Conservation (phyloP, 1,140 invertebrate species). For the Pseudoatta argentina region DNA sequence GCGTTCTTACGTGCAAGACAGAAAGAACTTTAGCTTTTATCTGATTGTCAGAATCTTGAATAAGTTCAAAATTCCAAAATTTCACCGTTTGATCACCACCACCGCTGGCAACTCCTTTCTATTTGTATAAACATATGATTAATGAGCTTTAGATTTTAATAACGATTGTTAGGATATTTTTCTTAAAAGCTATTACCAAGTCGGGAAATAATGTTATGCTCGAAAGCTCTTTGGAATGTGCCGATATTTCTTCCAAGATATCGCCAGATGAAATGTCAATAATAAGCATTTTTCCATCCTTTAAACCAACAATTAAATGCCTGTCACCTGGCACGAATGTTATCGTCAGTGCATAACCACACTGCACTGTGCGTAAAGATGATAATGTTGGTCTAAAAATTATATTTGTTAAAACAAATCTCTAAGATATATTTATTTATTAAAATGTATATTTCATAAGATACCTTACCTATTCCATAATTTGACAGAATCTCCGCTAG, state of each 20-base stretch:
- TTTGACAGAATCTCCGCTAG: constrained; percentile 95
- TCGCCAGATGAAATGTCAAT: constrained; percentile 94
- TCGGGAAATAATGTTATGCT: constrained; percentile 92
- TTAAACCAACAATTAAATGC: constrained; percentile 95
- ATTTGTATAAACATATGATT: constrained; percentile 58
- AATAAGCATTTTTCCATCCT: constrained; percentile 94
- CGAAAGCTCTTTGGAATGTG: constrained; percentile 93
- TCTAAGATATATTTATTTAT: constrained; percentile 30
- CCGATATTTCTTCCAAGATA: constrained; percentile 92
- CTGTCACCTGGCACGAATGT: constrained; percentile 96
- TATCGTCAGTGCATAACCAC: constrained; percentile 90
- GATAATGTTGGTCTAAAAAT: constrained; percentile 89
- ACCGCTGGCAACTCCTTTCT: constrained; percentile 94
- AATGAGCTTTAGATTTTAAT: constrained; percentile 2
- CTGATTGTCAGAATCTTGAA: constrained; percentile 88
- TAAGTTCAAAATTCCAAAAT: constrained; percentile 97
- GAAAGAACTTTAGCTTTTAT: constrained; percentile 91
- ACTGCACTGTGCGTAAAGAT: constrained; percentile 93
- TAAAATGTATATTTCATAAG: constrained; percentile 26
- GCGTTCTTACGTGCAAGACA: constrained; percentile 91
- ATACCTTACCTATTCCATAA: constrained; percentile 94
- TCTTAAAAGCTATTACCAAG: constrained; percentile 85
- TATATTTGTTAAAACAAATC: constrained; percentile 28
- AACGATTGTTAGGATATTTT: background rate
- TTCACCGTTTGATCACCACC: constrained; percentile 96